Evolutionary conservation across 2,797 vertebrate species (phyloP), one percentile per base, ranked within the genome.

Genomic region (Schizopygopsis malacanthus): DNA sequence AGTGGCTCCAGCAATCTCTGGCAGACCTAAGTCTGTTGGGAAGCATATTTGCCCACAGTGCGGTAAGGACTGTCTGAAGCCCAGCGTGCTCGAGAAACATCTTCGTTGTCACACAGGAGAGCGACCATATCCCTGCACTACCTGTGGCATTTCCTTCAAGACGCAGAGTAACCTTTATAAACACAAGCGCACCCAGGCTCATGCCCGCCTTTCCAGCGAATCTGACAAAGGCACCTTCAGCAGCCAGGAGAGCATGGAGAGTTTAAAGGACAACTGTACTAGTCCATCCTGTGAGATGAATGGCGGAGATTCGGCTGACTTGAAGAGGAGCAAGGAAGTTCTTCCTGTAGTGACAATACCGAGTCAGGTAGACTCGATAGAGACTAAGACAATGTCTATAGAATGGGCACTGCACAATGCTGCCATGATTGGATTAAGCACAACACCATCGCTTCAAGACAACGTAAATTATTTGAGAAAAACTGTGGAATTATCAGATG

Each of bases 131-230:
- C 98, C 98, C 0, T 99, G 98, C 54, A 92, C 92, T 87, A 96
- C 95, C 1, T 99, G 98, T 25, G 96, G 97, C 63, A 95, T 99
- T 41, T 98, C 98, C 16, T 99, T 99, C 78, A 99, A 99, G 95
- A 99, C 98, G 47, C 98, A 99, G 94, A 99, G 98, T 94, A 99
- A 99, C 92, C 92, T 99, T 79, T 99, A 99, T 75, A 99, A 99
- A 88, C 98, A 99, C 89, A 95, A 96, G 85, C 95, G 97, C 6
- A 99, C 98, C 2, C 98, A 98, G 92, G 98, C 97, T 0, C 98
- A 99, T 0, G 94, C 95, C 7, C 96, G 96, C 6, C 93, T 96
- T 59, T 96, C 96, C 18, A 95, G 94, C 0, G 97, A 97, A 88
- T 95, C 95, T 0, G 96, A 96, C n/a, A 94, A 79, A 39, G 90